Evolutionary conservation across 2,888 invertebrate species (phyloP).

Genomic region (Drosophila crucigera): DNA sequence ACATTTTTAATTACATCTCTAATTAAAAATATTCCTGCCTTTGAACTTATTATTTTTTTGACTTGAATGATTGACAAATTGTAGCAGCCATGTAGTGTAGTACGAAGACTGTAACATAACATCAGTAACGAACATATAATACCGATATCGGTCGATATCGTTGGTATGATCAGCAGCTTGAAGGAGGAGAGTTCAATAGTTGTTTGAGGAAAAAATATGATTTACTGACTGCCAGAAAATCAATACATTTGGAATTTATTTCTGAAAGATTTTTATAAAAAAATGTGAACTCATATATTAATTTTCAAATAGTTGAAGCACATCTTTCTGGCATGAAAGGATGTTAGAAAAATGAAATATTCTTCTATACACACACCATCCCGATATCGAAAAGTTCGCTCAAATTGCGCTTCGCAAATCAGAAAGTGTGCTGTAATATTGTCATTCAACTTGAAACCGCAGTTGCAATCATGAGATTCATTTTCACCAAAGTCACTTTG

Average conservation of each 20-base stretch:
- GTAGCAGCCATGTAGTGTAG: not conserved
- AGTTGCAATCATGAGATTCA: conserved; percentile 62
- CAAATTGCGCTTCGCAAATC: conserved; percentile 6
- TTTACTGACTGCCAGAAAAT: not conserved
- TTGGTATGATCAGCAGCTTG: not conserved
- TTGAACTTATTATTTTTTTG: not conserved
- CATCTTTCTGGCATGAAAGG: too few relatives aligned
- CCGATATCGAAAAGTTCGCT: not conserved
- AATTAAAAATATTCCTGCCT: not conserved
- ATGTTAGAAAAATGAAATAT: not conserved
- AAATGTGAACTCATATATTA: not conserved
- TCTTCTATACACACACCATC: too few relatives aligned
- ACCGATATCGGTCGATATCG: not conserved
- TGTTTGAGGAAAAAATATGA: not conserved
- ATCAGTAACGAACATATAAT: not conserved
- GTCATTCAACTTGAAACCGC: conserved; percentile 36
- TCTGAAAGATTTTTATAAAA: not conserved
- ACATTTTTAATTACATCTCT: not conserved
- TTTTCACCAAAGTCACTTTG: conserved; percentile 53
- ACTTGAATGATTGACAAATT: not conserved
- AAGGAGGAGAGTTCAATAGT: not conserved
- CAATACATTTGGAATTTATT: not conserved
- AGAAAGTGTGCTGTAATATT: conserved; percentile 9
- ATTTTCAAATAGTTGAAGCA: not conserved
- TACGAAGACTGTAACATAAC: not conserved